Conservation (phyloP, 2,888 invertebrate species). For the Papilio protenor region DNA sequence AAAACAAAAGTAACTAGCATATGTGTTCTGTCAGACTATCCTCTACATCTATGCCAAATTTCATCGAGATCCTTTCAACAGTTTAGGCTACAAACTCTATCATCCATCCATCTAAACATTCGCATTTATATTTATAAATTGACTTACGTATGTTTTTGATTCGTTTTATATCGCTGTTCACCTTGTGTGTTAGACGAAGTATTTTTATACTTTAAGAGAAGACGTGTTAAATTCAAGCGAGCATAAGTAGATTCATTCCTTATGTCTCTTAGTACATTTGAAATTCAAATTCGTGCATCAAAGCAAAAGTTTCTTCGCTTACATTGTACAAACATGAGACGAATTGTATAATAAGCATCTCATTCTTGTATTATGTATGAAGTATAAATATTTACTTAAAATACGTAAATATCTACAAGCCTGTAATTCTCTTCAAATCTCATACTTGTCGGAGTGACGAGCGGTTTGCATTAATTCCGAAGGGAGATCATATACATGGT, state of each 20-base stretch:
- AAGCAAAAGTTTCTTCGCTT: conserved; percentile 25
- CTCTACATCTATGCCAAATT: no score
- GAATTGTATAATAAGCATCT: conserved; percentile 19
- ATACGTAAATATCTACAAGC: not conserved
- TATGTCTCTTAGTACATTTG: conserved; percentile 21
- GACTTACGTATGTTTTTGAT: not conserved
- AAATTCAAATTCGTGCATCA: conserved; percentile 25
- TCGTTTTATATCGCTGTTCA: not conserved
- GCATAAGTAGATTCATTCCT: conserved; percentile 14
- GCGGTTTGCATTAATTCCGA: no score
- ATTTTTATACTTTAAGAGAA: not conserved
- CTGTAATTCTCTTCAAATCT: not conserved
- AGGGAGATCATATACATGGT: no score
- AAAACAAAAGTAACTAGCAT: no score
- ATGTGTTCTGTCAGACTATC: no score
- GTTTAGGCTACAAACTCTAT: no score
- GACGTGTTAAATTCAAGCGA: conserved; percentile 3
- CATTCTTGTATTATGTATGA: conserved; percentile 2
- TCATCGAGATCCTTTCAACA: no score
- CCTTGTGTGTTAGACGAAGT: not conserved
- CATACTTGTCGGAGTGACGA: not conserved
- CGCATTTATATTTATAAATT: no score
- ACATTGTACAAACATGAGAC: conserved; percentile 22
- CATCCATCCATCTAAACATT: no score
- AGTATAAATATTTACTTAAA: not conserved